Conservation (phyloP, 53 echinoderm and acorn worm species). For the Arbacia lixula region DNA sequence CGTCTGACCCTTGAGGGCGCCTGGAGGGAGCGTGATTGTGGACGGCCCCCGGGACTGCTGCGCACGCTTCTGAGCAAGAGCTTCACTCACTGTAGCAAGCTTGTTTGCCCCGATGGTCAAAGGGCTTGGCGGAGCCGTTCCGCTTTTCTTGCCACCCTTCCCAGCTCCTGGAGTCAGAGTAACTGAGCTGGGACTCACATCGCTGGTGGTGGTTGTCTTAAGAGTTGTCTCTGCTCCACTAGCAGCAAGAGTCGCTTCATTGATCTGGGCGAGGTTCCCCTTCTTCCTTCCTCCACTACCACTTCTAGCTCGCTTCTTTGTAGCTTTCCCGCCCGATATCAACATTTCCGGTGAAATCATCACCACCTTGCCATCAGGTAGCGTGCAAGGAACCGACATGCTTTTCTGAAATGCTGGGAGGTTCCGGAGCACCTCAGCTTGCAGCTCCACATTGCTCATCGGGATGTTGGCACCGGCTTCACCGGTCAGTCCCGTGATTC, state of each 20-base stretch:
- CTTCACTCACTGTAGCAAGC: conserved; percentile 53
- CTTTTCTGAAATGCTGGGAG: conserved; percentile 13
- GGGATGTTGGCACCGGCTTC: not conserved
- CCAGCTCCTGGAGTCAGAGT: conserved; percentile 4
- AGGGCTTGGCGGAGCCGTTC: conserved; percentile 47
- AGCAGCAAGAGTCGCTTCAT: not conserved
- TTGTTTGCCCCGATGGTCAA: conserved; percentile 56
- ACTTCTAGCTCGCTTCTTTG: conserved; percentile 45
- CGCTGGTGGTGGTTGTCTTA: not conserved
- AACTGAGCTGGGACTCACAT: not conserved
- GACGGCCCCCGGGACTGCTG: conserved; percentile 58
- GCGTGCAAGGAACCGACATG: conserved; percentile 38
- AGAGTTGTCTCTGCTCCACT: not conserved
- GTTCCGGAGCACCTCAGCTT: not conserved
- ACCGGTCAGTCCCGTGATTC: not conserved
- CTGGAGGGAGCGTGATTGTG: conserved; percentile 65
- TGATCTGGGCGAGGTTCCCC: not conserved
- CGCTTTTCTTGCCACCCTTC: conserved; percentile 12
- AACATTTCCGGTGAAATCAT: conserved; percentile 40
- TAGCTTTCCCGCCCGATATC: not conserved
- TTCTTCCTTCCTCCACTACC: conserved; percentile 41
- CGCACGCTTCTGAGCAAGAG: conserved; percentile 39
- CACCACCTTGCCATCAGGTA: conserved; percentile 49
- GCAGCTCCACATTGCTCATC: not conserved
- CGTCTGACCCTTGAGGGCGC: conserved; percentile 68